Evolutionary conservation across 2,113 vertebrate species (phyloP).

Genomic region (Heterocephalus glaber): DNA sequence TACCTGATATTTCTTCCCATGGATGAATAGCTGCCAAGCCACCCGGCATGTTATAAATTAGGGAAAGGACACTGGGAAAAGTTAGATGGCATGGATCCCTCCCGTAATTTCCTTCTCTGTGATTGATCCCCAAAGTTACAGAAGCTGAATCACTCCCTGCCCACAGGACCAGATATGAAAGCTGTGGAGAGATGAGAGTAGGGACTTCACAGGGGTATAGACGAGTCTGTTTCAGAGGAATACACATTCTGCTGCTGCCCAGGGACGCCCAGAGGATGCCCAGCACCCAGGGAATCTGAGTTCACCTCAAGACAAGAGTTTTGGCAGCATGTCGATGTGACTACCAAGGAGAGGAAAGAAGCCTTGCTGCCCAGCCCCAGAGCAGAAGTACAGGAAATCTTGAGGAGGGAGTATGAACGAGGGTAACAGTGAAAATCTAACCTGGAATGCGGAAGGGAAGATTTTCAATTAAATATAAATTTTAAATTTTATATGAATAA

Average conservation of each 20-base stretch:
- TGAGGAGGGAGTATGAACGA: no score
- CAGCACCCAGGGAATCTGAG: accelerated
- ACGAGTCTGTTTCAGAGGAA: background rate
- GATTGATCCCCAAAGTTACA: background rate
- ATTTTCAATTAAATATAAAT: background rate
- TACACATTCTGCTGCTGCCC: no score
- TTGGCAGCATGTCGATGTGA: background rate
- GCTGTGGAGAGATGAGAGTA: background rate
- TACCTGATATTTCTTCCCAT: background rate
- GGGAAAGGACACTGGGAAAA: background rate
- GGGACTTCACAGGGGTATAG: background rate
- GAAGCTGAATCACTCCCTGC: background rate
- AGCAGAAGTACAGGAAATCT: no score
- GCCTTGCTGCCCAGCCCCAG: background rate
- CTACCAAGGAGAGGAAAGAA: background rate
- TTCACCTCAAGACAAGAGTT: background rate
- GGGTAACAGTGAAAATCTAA: background rate
- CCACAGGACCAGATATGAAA: background rate
- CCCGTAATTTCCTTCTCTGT: background rate
- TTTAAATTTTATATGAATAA: background rate
- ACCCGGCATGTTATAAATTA: background rate
- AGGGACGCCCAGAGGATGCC: background rate
- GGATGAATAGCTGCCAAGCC: background rate
- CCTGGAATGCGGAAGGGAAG: background rate
- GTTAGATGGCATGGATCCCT: background rate